A percentile compares a stretch with the other conserved stretches of the same genome.
Evolutionary conservation across 2,888 invertebrate genomes (phyloP).

Genomic region (Acanthosepion lycidas): DNA sequence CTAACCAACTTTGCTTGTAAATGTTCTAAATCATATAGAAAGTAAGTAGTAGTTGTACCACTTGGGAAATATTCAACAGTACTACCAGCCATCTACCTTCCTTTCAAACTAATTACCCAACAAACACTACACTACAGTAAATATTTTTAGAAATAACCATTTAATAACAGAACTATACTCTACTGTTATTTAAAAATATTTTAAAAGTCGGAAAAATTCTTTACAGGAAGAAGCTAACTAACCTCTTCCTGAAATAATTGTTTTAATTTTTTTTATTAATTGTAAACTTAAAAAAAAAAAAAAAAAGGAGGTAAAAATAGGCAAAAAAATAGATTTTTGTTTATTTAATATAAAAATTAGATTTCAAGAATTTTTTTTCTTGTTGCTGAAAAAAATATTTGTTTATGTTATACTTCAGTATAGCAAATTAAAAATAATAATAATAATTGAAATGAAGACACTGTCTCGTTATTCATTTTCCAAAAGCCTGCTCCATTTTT

Average conservation of each 20-base stretch:
- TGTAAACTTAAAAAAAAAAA: not conserved
- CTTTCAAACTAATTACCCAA: not conserved
- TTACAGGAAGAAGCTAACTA: not conserved
- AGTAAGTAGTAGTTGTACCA: not conserved
- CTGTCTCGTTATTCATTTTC: constrained; percentile 38
- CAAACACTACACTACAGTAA: not conserved
- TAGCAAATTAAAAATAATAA: not conserved
- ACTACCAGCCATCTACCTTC: not conserved
- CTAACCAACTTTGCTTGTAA: not conserved
- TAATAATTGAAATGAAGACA: not conserved
- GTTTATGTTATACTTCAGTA: not conserved
- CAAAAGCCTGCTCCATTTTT: constrained; percentile 46
- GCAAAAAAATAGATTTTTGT: not conserved
- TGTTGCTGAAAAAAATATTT: not conserved
- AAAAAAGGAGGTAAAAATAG: not conserved
- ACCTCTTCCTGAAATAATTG: not conserved
- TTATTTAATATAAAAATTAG: not conserved
- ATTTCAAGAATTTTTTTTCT: not conserved
- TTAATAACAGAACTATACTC: no score
- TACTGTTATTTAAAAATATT: no score
- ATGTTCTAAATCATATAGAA: not conserved
- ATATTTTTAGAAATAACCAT: not conserved
- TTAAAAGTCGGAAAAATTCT: not conserved
- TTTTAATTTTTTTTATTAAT: not conserved
- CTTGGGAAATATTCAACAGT: constrained; percentile 1